These are phyloP conservation scores for Agapostemon virescens DNA, from an alignment of 2,888 invertebrate species.

Conservation along the genomic window DNA sequence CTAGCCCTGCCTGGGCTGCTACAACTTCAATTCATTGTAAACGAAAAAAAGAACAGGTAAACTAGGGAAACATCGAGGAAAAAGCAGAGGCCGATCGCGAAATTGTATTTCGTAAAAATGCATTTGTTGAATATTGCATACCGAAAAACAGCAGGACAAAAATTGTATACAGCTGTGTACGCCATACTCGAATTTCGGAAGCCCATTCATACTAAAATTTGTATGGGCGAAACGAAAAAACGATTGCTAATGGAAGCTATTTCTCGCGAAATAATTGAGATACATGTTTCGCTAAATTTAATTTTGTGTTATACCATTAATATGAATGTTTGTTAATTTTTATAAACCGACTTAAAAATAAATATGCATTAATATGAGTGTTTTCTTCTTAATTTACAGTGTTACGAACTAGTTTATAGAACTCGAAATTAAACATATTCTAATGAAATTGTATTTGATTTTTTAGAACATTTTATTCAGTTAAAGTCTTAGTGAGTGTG, in stretches of 20 bases:
- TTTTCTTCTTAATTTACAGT: background rate
- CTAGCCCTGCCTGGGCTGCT: background rate
- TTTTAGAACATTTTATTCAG: background rate
- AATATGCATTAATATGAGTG: background rate
- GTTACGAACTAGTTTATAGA: background rate
- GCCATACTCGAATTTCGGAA: constrained; percentile 17
- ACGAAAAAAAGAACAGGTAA: background rate
- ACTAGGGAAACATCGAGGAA: background rate
- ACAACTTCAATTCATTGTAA: constrained; percentile 44
- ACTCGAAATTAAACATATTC: background rate
- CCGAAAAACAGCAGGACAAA: constrained; percentile 4
- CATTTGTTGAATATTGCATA: constrained; percentile 24
- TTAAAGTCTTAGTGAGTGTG: background rate
- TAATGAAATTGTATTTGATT: background rate
- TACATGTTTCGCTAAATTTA: background rate
- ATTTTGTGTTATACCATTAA: background rate
- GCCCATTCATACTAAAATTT: background rate
- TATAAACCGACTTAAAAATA: no score
- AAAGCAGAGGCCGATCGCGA: constrained; percentile 25
- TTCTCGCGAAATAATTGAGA: background rate
- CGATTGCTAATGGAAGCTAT: background rate
- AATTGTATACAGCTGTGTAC: background rate
- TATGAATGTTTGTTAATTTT: background rate
- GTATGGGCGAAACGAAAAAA: background rate
- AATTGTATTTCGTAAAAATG: constrained; percentile 36